Evolutionary conservation across 2,888 invertebrate genomes (phyloP), one percentile per base, ranked within the genome.

Genomic region (Onthophagus sagittarius): DNA sequence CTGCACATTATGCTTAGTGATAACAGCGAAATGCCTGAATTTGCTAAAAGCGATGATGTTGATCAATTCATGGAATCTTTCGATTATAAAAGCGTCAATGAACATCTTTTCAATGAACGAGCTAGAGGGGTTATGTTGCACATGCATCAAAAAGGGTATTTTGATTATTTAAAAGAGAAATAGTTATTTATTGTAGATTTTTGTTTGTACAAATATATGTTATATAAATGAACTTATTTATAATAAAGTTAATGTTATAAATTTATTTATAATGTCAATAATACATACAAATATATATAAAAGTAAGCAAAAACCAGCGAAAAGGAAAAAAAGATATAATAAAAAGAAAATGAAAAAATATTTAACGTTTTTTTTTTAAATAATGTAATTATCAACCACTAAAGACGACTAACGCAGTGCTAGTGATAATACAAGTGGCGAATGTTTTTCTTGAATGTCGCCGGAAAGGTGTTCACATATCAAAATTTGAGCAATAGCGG

Each of bases 1-100:
- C 77, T 77, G 31, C 75, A 79, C 15, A 53, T 80, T 4, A 76
- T 82, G 71, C 76, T 82, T 39, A 78, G 78, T 39, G 78, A 80
- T 0, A 73, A 74, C 4, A 79, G 79, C 1, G 78, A 80, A 33
- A 73, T 79, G 63, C 79, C 79, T 13, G 80, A 80, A 32, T 64
- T 80, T 11, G 39, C 71, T 7, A 75, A 75, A n/a, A 15, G 70
- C 15, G n/a, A 32, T 9, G 23, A 14, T n/a, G 15, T 72, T 11
- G 63, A 71, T 9, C 71, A 72, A 5, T 7, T 67, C 0, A 67
- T 31, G 9, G 31, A 67, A 5, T n/a, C n/a, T 2, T 23, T 23
- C n/a, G 31, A 15, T 23, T 31, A 67, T 31, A 32, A 31, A 23
- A 73, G 69, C 62, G 76, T 73, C 70, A 77, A 78, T 69, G 70